Evolutionary conservation across 2,888 invertebrate genomes (phyloP).

Genomic region (Heteropelma amictum): DNA sequence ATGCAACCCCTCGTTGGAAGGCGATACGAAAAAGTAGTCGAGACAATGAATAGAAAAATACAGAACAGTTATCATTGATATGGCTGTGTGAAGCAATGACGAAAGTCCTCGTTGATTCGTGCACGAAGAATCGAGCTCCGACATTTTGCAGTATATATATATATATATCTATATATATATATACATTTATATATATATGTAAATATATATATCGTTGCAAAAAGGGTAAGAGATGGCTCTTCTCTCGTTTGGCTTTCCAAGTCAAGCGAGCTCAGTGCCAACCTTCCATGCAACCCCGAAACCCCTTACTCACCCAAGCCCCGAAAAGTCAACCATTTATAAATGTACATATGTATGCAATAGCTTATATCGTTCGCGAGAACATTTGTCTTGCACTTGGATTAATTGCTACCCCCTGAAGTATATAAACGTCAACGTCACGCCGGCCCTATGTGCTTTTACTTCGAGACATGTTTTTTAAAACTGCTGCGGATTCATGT

Average conservation of each 20-base stretch:
- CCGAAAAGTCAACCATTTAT: not conserved
- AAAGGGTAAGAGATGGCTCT: slow-evolving; percentile 15
- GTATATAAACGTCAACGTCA: slow-evolving; percentile 17
- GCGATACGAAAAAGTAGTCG: slow-evolving; percentile 62
- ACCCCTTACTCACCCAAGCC: no score
- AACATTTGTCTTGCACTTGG: slow-evolving; percentile 43
- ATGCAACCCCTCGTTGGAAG: slow-evolving; percentile 57
- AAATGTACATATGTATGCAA: slow-evolving; percentile 7
- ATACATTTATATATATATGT: slow-evolving; percentile 38
- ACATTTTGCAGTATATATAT: slow-evolving; percentile 35
- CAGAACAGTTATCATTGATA: slow-evolving; percentile 57
- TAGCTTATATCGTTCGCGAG: slow-evolving; percentile 29
- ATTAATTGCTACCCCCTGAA: slow-evolving; percentile 41
- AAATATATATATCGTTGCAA: not conserved
- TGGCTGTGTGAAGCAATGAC: slow-evolving; percentile 44
- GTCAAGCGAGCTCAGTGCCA: slow-evolving; percentile 42
- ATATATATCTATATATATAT: not conserved
- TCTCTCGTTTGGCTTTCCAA: slow-evolving; percentile 39
- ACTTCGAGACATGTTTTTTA: no score
- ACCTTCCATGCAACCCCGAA: not conserved
- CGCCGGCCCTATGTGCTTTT: no score
- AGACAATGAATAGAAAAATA: slow-evolving; percentile 58
- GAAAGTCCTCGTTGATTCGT: slow-evolving; percentile 43
- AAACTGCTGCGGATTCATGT: no score
- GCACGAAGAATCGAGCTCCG: not conserved